Conservation (phyloP, 2,797 vertebrate species). For the Peromyscus eremicus region DNA sequence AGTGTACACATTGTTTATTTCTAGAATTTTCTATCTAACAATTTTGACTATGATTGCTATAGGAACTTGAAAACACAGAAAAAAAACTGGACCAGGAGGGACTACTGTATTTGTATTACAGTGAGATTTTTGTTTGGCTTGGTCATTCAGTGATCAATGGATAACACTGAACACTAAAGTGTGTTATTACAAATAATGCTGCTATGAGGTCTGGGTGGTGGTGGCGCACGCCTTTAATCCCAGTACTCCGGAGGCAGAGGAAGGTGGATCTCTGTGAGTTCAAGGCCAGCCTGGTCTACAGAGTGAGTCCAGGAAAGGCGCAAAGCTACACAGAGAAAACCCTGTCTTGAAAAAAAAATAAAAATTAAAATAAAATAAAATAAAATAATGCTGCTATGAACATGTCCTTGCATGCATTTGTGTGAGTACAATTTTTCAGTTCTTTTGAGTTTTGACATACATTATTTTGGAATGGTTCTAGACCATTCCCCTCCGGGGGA, state of each 20-base stretch:
- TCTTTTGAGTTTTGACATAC: not conserved
- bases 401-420: not conserved
- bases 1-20: not conserved
- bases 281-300: too few species aligned
- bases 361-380: too few species aligned
- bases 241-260: too few species aligned
- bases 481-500: not conserved
- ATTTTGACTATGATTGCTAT: not conserved
- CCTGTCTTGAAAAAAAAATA: too few species aligned
- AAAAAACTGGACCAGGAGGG: not conserved
- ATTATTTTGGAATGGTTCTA: not conserved
- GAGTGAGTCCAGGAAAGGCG: too few species aligned
- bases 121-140: not conserved
- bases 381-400: not conserved
- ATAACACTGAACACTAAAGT: slow-evolving; percentile 35
- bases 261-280: too few species aligned
- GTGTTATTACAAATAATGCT: not conserved
- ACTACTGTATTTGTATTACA: not conserved
- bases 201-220: not conserved
- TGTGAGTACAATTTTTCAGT: slow-evolving; percentile 12
- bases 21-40: not conserved
- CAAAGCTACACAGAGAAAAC: too few species aligned
- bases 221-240: too few species aligned
- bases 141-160: not conserved
- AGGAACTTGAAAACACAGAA: not conserved